These are phyloP conservation scores for Capreolus pygargus DNA, from an alignment of 2,113 vertebrate species.

Conservation along the genomic window DNA sequence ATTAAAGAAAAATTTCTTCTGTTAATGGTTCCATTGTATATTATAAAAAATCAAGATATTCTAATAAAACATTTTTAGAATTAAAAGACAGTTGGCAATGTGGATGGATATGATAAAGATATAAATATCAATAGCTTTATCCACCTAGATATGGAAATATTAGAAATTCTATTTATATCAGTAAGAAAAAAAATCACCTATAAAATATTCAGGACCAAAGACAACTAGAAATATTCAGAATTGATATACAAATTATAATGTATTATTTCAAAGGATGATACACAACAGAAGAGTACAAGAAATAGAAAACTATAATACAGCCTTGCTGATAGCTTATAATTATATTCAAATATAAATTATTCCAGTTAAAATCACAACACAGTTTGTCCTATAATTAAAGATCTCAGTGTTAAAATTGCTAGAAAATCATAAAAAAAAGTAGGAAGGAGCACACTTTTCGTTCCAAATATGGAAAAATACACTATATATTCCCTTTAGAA, in stretches of 20 bases:
- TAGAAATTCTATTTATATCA: neutral
- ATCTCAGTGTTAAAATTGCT: neutral
- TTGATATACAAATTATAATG: neutral
- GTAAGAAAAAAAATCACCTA: neutral
- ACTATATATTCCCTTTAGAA: neutral
- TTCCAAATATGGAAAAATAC: neutral
- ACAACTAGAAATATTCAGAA: neutral
- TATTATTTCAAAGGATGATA: neutral
- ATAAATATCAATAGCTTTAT: neutral
- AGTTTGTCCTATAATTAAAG: neutral
- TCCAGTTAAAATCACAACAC: neutral
- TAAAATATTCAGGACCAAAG: neutral
- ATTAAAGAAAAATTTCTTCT: neutral
- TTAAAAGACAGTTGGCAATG: neutral
- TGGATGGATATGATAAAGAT: neutral
- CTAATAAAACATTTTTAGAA: conserved; percentile 7
- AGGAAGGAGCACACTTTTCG: neutral
- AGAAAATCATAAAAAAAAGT: neutral
- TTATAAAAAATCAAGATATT: neutral
- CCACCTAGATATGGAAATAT: neutral
- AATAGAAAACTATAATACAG: neutral
- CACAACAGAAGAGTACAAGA: neutral
- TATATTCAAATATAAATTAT: neutral
- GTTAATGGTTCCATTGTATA: neutral
- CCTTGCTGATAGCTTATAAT: neutral